Evolutionary conservation across 2,113 vertebrate species (phyloP).

Genomic region (Nerophis lumbriciformis): DNA sequence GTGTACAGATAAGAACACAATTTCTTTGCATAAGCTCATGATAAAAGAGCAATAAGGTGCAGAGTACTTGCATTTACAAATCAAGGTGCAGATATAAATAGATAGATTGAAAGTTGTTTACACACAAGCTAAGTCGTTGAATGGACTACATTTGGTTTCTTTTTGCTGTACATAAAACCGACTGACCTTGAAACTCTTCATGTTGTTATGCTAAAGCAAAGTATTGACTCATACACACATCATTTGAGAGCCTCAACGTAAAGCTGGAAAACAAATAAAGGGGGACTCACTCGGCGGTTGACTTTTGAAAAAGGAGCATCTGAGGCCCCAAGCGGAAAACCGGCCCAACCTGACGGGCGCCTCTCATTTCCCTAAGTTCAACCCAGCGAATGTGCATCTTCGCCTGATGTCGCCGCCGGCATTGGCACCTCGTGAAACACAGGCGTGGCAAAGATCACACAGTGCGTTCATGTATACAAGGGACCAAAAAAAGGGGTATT

Average conservation of each 20-base stretch:
- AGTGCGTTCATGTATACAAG: background rate
- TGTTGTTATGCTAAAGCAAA: too few species aligned
- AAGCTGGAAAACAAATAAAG: conserved; percentile 66
- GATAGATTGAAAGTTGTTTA: too few species aligned
- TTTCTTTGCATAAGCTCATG: too few species aligned
- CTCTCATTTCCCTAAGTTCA: conserved; percentile 48
- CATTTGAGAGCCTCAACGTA: conserved; percentile 22
- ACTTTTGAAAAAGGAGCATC: conserved; percentile 38
- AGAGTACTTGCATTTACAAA: too few species aligned
- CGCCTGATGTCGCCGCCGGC: background rate
- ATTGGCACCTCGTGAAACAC: conserved; percentile 27
- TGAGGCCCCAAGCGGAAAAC: conserved; percentile 40
- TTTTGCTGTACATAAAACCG: too few species aligned
- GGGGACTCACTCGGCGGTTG: conserved; percentile 66
- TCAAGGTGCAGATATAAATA: too few species aligned
- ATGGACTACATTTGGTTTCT: too few species aligned
- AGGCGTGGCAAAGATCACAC: conserved; percentile 17
- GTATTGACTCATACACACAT: too few species aligned
- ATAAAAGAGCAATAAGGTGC: too few species aligned
- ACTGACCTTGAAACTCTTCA: too few species aligned
- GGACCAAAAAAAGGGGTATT: conserved; percentile 32
- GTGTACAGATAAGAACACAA: too few species aligned
- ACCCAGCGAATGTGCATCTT: conserved; percentile 26
- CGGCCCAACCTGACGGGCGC: conserved; percentile 45
- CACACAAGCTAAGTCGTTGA: too few species aligned